phyloP scores from a whole-genome alignment of 92 coral and sea anemone genomes.

The Palythoa grandiflora region DNA sequence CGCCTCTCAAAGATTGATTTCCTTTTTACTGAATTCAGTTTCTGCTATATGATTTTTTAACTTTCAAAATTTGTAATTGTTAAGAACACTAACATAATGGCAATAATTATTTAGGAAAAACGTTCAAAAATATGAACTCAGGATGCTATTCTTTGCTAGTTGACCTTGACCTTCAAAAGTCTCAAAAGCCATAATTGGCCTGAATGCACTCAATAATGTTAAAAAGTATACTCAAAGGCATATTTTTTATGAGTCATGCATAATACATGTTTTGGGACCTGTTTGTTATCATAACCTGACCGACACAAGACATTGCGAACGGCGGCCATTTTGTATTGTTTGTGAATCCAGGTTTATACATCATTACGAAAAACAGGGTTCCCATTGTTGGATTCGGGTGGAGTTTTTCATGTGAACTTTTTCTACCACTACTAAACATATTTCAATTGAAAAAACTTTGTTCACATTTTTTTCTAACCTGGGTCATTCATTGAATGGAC shows the following conservation, averaged over 20 bases:
- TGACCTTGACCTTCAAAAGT: slow-evolving; percentile 1
- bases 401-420: slow-evolving; percentile 3
- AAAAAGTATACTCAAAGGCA: neutral
- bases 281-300: neutral
- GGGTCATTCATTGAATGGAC: slow-evolving; percentile 18
- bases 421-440: slow-evolving; percentile 11
- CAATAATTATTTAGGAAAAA: neutral
- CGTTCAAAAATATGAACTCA: neutral
- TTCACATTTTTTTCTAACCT: slow-evolving; percentile 25
- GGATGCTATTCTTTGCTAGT: neutral
- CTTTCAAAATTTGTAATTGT: neutral
- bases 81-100: neutral
- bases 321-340: slow-evolving; percentile 4
- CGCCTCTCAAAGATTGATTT: neutral
- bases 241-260: slow-evolving; percentile 6
- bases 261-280: neutral
- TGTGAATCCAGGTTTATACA: neutral
- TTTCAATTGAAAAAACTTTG: slow-evolving; percentile 10
- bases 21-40: neutral
- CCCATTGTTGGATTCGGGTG: slow-evolving; percentile 25
- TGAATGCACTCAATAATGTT: neutral
- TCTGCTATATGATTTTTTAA: neutral
- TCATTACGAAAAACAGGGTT: slow-evolving; percentile 11
- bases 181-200: neutral
- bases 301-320: neutral